Evolutionary conservation across 2,113 vertebrate genomes (phyloP).

Genomic region (Sciurus niger): DNA sequence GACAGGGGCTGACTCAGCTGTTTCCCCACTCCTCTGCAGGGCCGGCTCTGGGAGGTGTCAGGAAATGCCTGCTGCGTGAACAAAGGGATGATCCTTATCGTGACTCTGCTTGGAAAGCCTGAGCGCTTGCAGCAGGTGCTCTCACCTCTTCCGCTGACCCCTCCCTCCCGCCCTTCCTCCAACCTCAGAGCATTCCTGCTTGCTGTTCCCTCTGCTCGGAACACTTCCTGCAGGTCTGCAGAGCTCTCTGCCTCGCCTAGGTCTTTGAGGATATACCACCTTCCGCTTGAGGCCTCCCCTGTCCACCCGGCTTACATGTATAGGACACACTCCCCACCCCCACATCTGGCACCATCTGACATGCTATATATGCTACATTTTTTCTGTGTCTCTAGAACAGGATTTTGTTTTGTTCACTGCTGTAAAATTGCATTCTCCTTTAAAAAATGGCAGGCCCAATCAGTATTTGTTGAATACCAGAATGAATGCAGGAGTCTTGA

Average conservation of each 20-base stretch:
- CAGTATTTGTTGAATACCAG: not conserved
- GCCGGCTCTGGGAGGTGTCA: not conserved
- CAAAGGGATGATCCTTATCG: not conserved
- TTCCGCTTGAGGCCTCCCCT: not conserved
- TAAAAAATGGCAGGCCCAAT: not conserved
- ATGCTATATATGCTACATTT: not conserved
- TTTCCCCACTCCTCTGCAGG: not conserved
- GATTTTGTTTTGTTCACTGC: not conserved
- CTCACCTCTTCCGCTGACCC: not conserved
- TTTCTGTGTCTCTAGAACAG: not conserved
- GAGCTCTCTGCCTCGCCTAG: too few relatives aligned
- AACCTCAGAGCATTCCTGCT: not conserved
- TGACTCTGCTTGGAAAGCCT: not conserved
- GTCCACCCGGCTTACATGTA: not conserved
- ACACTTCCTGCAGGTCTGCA: rapidly evolving
- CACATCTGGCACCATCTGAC: too few relatives aligned
- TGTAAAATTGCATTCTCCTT: not conserved
- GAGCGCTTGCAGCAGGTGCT: too few relatives aligned
- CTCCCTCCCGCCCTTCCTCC: not conserved
- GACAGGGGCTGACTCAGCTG: not conserved
- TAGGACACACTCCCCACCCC: not conserved
- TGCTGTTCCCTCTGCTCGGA: not conserved
- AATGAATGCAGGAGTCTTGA: too few relatives aligned
- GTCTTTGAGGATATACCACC: not conserved
- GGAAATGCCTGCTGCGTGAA: not conserved